Evolutionary conservation across 2,888 invertebrate genomes (phyloP).

Genomic region (Malacosoma neustria): DNA sequence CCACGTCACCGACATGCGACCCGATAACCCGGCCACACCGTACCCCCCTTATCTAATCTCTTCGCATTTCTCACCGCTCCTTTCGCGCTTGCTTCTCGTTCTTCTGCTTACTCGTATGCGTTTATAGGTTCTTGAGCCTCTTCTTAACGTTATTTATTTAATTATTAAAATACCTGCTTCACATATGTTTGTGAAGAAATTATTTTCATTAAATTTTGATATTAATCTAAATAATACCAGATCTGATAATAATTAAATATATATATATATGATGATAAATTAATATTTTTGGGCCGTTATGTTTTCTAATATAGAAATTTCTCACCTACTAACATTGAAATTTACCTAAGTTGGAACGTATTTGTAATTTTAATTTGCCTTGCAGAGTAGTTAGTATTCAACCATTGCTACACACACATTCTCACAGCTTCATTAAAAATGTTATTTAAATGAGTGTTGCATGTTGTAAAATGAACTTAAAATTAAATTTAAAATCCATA

Average conservation of each 20-base stretch:
- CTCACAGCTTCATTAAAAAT: constrained; percentile 18
- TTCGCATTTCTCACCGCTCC: constrained; percentile 12
- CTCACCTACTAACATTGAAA: no score
- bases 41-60: neutral
- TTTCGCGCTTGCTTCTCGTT: constrained; percentile 12
- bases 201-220: no score
- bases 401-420: constrained; percentile 23
- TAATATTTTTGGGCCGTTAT: no score
- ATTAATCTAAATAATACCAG: no score
- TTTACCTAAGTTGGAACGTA: no score
- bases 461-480: constrained; percentile 35
- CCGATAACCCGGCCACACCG: constrained; percentile 3
- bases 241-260: no score
- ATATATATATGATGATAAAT: no score
- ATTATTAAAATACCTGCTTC: no score
- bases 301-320: no score
- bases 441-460: constrained; percentile 28
- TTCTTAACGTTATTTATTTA: no score
- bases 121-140: neutral
- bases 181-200: no score
- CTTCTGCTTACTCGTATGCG: neutral
- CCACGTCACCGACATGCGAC: constrained; percentile 11
- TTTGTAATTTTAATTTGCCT: neutral
- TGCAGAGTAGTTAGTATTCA: constrained; percentile 1
- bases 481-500: constrained; percentile 18